Percentiles rank a stretch among this genome's conserved stretches.
Conservation (phyloP, 2,113 vertebrate species). For the Forbesichthys agassizii region DNA sequence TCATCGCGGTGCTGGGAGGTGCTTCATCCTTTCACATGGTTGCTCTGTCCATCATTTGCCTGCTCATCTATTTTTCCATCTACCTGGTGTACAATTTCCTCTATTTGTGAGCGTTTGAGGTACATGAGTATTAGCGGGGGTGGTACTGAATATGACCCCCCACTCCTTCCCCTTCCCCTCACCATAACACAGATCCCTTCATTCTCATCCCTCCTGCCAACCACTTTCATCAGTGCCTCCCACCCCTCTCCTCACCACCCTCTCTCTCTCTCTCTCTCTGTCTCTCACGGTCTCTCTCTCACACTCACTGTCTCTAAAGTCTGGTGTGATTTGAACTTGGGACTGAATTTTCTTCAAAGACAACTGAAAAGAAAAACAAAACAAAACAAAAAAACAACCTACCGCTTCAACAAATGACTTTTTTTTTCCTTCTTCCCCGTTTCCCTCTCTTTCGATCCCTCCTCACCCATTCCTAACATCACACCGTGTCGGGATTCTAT, state of each 20-base stretch:
- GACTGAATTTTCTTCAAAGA: conserved; percentile 70
- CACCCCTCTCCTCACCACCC: conserved; percentile 38
- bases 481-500: conserved; percentile 78
- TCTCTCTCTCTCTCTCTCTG: conserved; percentile 5
- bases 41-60: conserved; percentile 79
- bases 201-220: conserved; percentile 37
- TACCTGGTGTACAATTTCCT: conserved; percentile 80
- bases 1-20: conserved; percentile 82
- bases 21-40: conserved; percentile 81
- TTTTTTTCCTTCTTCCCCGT: conserved; percentile 44
- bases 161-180: conserved; percentile 41
- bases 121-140: conserved; percentile 61
- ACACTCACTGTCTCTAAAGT: conserved; percentile 57
- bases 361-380: conserved; percentile 37
- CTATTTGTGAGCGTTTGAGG: conserved; percentile 73
- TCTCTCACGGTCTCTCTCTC: conserved; percentile 10
- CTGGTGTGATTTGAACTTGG: conserved; percentile 68
- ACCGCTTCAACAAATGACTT: conserved; percentile 65
- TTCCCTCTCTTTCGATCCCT: conserved; percentile 72
- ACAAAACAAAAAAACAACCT: not conserved
- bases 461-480: conserved; percentile 75
- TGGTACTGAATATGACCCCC: conserved; percentile 50
- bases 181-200: conserved; percentile 51
- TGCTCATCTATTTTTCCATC: conserved; percentile 82
- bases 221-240: conserved; percentile 39